phyloP scores from a whole-genome alignment of 92 coral and sea anemone species.

The Actinernus sp. region DNA sequence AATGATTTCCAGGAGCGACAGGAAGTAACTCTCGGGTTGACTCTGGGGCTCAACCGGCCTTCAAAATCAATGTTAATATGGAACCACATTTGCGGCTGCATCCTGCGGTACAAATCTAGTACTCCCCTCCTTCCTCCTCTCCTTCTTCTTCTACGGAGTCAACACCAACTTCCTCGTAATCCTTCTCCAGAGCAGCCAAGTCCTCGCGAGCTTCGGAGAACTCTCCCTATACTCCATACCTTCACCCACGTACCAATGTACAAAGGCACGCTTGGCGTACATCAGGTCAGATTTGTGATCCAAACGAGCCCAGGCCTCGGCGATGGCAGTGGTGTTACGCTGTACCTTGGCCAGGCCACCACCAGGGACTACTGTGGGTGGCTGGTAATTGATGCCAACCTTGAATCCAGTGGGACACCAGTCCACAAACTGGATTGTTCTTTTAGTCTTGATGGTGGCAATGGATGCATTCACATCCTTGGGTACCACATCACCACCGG shows the following conservation, averaged over 20 bases:
- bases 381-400: slow-evolving; percentile 89
- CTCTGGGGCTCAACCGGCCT: too few relatives aligned
- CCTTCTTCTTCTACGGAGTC: slow-evolving; percentile 70
- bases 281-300: slow-evolving; percentile 81
- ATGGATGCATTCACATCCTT: slow-evolving; percentile 84
- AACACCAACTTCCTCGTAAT: slow-evolving; percentile 83
- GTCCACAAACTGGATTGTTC: slow-evolving; percentile 81
- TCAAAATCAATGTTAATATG: too few relatives aligned
- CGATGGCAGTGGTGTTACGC: slow-evolving; percentile 89
- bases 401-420: slow-evolving; percentile 96
- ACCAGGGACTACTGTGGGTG: slow-evolving; percentile 74
- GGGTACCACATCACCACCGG: slow-evolving; percentile 80
- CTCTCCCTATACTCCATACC: slow-evolving; percentile 94
- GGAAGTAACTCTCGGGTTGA: too few relatives aligned
- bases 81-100: too few relatives aligned
- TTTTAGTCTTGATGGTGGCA: too few relatives aligned
- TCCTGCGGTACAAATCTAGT: too few relatives aligned
- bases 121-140: slow-evolving; percentile 84
- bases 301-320: slow-evolving; percentile 87
- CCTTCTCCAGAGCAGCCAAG: slow-evolving; percentile 88
- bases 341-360: slow-evolving; percentile 87
- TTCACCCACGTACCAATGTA: slow-evolving; percentile 92
- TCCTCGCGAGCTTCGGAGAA: slow-evolving; percentile 92
- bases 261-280: slow-evolving; percentile 90
- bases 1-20: too few relatives aligned